These are phyloP conservation scores for Limosa lapponica DNA, from an alignment of 2,797 vertebrate genomes.

Conservation along the genomic window DNA sequence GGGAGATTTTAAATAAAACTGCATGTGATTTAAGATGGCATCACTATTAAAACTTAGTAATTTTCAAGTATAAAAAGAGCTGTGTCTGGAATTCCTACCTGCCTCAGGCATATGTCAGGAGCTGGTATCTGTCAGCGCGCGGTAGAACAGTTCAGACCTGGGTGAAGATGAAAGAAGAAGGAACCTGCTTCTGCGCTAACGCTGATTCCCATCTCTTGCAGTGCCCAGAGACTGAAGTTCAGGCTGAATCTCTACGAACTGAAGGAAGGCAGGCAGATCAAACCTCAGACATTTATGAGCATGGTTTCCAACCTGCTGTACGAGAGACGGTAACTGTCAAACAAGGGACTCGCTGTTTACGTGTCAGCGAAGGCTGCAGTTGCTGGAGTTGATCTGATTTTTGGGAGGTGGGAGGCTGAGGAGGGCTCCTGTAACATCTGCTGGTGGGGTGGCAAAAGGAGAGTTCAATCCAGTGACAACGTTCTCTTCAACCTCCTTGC, in stretches of 20 bases:
- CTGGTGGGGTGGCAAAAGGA: not conserved
- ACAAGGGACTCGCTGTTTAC: fast-evolving
- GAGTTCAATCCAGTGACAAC: not conserved
- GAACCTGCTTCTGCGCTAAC: not conserved
- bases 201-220: slow-evolving; percentile 36
- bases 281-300: slow-evolving; percentile 98
- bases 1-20: too few relatives aligned
- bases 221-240: slow-evolving; percentile 95
- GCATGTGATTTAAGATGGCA: fast-evolving
- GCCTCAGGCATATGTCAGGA: not conserved
- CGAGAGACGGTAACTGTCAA: slow-evolving; percentile 86
- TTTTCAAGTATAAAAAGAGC: too few relatives aligned
- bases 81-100: fast-evolving
- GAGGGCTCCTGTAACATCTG: not conserved
- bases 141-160: not conserved
- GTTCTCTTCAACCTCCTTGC: not conserved
- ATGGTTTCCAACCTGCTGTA: slow-evolving; percentile 98
- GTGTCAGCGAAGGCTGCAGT: fast-evolving
- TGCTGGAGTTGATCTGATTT: not conserved
- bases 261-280: slow-evolving; percentile 97
- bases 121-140: fast-evolving
- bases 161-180: not conserved
- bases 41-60: too few relatives aligned
- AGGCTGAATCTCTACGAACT: slow-evolving; percentile 95
- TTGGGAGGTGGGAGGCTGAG: not conserved